These are phyloP conservation scores for Channa maculata DNA, from an alignment of 2,113 vertebrate species.

Conservation along the genomic window DNA sequence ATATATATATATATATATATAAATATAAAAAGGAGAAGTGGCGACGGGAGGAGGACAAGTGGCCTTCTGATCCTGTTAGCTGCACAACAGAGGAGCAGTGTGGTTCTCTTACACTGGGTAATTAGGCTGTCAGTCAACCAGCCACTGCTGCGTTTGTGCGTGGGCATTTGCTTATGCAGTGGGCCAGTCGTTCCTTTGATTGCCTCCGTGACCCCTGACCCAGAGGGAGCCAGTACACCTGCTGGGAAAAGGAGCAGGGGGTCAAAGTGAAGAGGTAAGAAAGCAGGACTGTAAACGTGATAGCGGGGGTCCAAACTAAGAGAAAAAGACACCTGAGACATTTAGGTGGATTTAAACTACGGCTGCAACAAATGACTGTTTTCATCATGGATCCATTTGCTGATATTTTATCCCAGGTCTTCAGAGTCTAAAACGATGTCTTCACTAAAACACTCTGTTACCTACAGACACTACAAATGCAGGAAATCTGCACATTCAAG, in stretches of 20 bases:
- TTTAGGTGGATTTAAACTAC: not conserved
- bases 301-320: not conserved
- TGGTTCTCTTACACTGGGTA: constrained; percentile 47
- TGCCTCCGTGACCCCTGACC: constrained; percentile 55
- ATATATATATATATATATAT: no score
- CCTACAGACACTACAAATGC: no score
- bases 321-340: not conserved
- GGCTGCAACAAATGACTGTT: no score
- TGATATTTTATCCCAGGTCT: no score
- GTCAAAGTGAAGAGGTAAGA: not conserved
- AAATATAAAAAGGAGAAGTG: not conserved
- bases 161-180: not conserved
- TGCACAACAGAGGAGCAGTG: constrained; percentile 49
- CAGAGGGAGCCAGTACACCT: constrained; percentile 29
- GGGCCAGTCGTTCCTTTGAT: constrained; percentile 41
- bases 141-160: not conserved
- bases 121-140: constrained; percentile 71
- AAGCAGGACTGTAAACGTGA: not conserved
- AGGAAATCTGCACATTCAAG: no score
- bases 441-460: no score
- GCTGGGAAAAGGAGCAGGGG: not conserved
- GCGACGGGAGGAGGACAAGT: constrained; percentile 48
- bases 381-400: no score
- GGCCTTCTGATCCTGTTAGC: constrained; percentile 62
- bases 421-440: no score